Conservation (phyloP, 2,888 invertebrate species). For the Malthinus flaveolus region DNA sequence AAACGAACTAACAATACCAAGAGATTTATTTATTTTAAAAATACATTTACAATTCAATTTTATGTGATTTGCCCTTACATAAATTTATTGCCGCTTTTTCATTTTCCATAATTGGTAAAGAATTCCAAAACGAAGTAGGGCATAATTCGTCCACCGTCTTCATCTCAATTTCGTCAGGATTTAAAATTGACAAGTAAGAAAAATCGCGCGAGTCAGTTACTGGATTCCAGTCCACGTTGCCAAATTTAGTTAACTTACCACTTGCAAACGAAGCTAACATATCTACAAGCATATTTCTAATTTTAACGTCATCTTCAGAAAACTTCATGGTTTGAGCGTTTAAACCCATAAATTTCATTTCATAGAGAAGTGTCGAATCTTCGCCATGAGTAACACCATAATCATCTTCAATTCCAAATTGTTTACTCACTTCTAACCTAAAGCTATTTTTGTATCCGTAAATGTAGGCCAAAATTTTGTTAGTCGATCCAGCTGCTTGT, state of each 20-base stretch:
- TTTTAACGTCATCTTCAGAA: neutral
- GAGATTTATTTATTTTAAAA: no score
- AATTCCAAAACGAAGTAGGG: constrained; percentile 7
- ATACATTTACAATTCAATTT: no score
- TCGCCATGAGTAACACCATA: constrained; percentile 10
- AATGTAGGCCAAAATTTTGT: neutral
- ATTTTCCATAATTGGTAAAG: constrained; percentile 7
- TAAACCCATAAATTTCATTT: neutral
- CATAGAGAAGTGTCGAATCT: constrained; percentile 2
- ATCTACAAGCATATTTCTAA: constrained; percentile 13
- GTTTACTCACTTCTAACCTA: neutral
- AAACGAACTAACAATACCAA: no score
- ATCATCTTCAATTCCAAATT: neutral
- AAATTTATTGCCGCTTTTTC: neutral
- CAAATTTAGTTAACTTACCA: constrained; percentile 3
- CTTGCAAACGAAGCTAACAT: neutral
- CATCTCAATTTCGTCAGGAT: neutral
- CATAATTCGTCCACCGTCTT: neutral
- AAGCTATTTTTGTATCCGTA: neutral
- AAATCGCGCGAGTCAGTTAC: neutral
- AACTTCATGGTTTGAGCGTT: neutral
- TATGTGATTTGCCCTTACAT: no score
- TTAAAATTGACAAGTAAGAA: constrained; percentile 4
- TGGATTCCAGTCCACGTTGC: neutral
- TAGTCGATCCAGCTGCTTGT: neutral